Conservation (phyloP, 2,888 invertebrate species). For the Omphaloscelis lunosa region DNA sequence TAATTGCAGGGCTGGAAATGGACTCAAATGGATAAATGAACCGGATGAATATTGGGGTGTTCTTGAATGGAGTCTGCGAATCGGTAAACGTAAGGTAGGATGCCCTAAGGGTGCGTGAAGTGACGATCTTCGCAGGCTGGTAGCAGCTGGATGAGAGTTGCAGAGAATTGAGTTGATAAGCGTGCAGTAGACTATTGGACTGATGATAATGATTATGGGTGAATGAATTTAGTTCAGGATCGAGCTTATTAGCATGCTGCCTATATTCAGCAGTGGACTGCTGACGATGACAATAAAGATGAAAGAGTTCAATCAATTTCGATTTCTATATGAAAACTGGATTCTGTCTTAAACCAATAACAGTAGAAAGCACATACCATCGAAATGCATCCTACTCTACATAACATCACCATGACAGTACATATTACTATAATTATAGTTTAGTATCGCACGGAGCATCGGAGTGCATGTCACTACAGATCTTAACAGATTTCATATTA, state of each 20-base stretch:
- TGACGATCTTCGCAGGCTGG: too few species aligned
- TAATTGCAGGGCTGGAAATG: not conserved
- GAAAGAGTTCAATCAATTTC: not conserved
- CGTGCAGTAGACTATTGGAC: too few species aligned
- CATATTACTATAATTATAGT: constrained; percentile 49
- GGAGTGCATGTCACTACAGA: constrained; percentile 54
- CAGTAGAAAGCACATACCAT: not conserved
- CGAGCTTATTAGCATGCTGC: not conserved
- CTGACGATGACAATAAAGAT: not conserved
- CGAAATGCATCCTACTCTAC: not conserved
- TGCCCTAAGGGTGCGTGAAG: too few species aligned
- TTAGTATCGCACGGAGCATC: constrained; percentile 42
- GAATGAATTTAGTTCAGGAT: not conserved
- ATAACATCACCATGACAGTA: constrained; percentile 26
- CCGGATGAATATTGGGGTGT: too few species aligned
- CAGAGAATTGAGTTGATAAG: too few species aligned
- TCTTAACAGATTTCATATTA: constrained; percentile 67
- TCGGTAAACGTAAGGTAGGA: too few species aligned
- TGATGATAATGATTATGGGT: not conserved
- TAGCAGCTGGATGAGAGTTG: too few species aligned
- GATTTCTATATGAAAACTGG: not conserved
- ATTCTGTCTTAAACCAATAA: not conserved
- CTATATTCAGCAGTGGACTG: not conserved
- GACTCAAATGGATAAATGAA: not conserved
- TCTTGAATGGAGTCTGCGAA: too few species aligned